Evolutionary conservation across 2,797 vertebrate species (phyloP).

Genomic region (Characodon lateralis): DNA sequence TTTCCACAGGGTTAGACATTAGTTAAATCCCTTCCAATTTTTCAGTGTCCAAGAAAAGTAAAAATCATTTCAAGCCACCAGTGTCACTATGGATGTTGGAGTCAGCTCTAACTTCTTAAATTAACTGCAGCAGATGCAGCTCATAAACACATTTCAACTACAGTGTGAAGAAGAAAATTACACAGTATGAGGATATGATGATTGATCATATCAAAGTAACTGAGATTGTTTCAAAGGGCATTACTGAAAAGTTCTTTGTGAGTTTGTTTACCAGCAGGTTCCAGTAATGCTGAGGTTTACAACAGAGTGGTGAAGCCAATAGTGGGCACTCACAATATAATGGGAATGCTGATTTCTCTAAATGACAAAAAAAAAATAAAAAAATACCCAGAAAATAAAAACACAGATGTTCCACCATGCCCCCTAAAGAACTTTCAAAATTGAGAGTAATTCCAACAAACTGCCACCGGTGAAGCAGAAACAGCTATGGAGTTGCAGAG

Average conservation of each 20-base stretch:
- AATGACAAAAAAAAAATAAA: conserved; percentile 3
- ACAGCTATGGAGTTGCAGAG: conserved; percentile 57
- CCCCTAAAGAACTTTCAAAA: conserved; percentile 50
- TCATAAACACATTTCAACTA: neutral
- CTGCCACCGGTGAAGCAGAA: conserved; percentile 68
- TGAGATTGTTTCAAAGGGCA: neutral
- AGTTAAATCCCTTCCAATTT: neutral
- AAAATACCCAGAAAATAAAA: conserved; percentile 7
- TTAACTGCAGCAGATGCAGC: neutral
- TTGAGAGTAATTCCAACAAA: conserved; percentile 67
- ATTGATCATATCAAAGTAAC: conserved; percentile 2
- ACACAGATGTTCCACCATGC: conserved; percentile 21
- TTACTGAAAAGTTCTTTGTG: neutral
- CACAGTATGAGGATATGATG: neutral
- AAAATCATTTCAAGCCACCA: neutral
- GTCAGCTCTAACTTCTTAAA: neutral
- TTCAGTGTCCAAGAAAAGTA: neutral
- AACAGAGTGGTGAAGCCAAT: neutral
- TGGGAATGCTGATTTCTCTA: conserved; percentile 9
- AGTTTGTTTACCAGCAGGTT: neutral
- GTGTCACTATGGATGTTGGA: neutral
- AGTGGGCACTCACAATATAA: conserved; percentile 8
- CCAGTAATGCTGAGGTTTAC: neutral
- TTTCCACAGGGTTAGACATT: neutral
- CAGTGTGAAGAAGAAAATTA: neutral